Conservation (phyloP, 2,888 invertebrate species). For the Ditylenchus weischeri region DNA sequence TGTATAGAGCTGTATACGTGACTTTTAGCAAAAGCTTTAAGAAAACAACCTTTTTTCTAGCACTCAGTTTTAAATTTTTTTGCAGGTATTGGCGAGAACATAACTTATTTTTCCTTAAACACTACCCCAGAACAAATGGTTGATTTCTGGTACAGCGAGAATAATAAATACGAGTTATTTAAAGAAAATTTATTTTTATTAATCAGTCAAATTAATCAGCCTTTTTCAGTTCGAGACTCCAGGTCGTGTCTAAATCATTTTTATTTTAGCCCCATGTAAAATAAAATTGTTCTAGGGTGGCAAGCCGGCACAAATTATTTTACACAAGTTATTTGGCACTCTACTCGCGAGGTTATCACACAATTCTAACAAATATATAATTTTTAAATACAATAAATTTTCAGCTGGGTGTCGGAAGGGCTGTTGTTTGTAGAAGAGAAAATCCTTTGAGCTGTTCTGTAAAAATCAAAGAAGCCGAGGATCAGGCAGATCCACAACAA, state of each 20-base stretch:
- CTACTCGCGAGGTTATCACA: constrained; percentile 58
- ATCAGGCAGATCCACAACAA: constrained; percentile 34
- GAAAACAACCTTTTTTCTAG: too few species aligned
- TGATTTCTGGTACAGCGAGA: constrained; percentile 53
- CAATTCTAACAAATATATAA: constrained; percentile 4
- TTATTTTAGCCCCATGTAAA: not conserved
- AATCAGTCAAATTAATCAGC: too few species aligned
- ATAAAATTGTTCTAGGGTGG: constrained; percentile 37
- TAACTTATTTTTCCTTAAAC: constrained; percentile 54
- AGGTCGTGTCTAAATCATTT: constrained; percentile 39
- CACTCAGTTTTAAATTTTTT: not conserved
- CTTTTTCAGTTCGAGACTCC: constrained; percentile 41
- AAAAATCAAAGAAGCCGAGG: constrained; percentile 2
- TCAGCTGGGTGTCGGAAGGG: constrained; percentile 8
- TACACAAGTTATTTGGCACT: constrained; percentile 63
- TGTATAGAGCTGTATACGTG: too few species aligned
- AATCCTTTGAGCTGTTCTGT: not conserved
- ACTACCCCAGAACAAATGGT: constrained; percentile 41
- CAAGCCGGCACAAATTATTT: constrained; percentile 61
- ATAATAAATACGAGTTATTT: constrained; percentile 51
- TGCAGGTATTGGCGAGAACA: constrained; percentile 57
- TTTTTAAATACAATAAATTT: constrained; percentile 3
- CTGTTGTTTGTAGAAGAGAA: not conserved
- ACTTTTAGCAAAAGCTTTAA: too few species aligned
- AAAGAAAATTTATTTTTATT: too few species aligned